Conservation (phyloP, 2,113 vertebrate genomes). For the Stomatorhinus ivindoensis region DNA sequence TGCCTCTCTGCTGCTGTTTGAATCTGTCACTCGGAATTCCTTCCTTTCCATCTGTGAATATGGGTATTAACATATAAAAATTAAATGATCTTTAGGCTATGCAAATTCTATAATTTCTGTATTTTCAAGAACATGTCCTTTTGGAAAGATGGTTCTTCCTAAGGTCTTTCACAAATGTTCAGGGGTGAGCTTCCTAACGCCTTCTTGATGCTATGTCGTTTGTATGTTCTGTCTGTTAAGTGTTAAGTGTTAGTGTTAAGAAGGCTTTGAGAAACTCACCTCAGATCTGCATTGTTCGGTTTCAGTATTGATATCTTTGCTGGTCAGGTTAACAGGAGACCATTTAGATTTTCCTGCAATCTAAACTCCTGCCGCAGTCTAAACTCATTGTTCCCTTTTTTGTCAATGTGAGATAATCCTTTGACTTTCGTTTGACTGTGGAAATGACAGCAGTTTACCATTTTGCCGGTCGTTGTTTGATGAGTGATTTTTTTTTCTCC, state of each 20-base stretch:
- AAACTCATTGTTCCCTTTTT: neutral
- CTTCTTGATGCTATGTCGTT: too few relatives aligned
- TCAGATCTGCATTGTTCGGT: neutral
- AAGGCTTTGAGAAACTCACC: too few relatives aligned
- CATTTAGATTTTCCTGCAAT: neutral
- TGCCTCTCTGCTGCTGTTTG: neutral
- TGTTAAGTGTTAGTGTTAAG: too few relatives aligned
- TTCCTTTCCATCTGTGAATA: neutral
- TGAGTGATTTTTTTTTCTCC: neutral
- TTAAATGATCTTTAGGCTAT: neutral
- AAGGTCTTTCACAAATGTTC: neutral
- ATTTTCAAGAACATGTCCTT: neutral
- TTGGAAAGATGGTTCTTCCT: neutral
- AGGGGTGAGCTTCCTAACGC: too few relatives aligned
- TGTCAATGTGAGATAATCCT: neutral
- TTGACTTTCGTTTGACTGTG: neutral
- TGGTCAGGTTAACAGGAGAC: neutral
- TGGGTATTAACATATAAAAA: neutral
- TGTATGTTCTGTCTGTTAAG: too few relatives aligned
- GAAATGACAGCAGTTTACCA: neutral
- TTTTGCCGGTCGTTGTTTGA: neutral
- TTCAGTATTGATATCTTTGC: neutral
- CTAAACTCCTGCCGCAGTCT: neutral
- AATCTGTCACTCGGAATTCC: neutral
- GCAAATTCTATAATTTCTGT: neutral